Conservation (phyloP, 2,113 vertebrate genomes). For the Bombycilla garrulus region DNA sequence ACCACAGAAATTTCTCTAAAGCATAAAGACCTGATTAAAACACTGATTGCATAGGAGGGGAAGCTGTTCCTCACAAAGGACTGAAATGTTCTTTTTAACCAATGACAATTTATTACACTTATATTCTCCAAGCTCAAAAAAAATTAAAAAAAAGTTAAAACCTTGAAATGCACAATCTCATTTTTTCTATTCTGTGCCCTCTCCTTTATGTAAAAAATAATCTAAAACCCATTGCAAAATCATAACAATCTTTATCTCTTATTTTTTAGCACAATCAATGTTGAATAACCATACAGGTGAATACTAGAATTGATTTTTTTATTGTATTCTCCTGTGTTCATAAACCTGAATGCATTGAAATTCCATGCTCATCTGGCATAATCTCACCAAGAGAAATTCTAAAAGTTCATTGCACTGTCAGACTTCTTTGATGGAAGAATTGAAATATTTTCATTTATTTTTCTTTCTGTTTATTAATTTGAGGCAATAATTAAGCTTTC, state of each 20-base stretch:
- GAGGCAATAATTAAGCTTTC: background rate
- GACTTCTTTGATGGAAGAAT: background rate
- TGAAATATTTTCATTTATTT: background rate
- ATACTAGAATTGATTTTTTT: background rate
- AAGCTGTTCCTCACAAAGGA: background rate
- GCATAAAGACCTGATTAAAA: background rate
- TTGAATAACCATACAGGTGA: background rate
- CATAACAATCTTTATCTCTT: background rate
- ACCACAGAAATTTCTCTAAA: background rate
- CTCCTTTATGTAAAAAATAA: background rate
- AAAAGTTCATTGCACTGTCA: background rate
- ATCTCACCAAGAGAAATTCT: background rate
- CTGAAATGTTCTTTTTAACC: background rate
- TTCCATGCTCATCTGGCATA: background rate
- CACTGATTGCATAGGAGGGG: background rate
- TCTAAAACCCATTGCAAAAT: background rate
- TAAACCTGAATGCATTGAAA: background rate
- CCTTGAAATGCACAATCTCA: background rate
- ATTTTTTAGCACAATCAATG: background rate
- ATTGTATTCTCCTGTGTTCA: background rate
- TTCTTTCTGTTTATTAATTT: background rate
- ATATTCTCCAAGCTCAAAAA: background rate
- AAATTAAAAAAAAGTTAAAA: background rate
- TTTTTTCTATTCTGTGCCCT: background rate
- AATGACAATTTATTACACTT: background rate